Evolutionary conservation across 2,113 vertebrate species (phyloP).

Genomic region (Herpetotheres cachinnans): DNA sequence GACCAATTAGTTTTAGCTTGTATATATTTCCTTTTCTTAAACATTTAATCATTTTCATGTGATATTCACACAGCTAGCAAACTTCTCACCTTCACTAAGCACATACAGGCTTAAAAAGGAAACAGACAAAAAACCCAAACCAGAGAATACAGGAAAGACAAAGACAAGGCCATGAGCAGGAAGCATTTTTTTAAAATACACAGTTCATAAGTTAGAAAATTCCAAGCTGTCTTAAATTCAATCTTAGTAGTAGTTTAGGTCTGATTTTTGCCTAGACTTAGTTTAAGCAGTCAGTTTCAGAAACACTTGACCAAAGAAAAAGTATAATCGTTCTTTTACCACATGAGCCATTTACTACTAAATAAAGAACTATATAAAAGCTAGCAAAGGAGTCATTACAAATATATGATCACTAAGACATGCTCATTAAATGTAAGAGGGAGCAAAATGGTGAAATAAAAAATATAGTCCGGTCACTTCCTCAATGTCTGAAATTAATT

Average conservation of each 20-base stretch:
- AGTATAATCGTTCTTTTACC: not conserved
- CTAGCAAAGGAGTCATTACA: not conserved
- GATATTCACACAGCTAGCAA: not conserved
- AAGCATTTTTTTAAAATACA: not conserved
- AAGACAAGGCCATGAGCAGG: not conserved
- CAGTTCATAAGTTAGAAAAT: not conserved
- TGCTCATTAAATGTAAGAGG: not conserved
- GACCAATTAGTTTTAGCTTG: not conserved
- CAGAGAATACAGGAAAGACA: not conserved
- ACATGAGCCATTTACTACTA: not conserved
- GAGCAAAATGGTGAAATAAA: not conserved
- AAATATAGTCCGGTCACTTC: not conserved
- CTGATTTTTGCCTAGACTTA: not conserved
- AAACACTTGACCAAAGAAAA: constrained; percentile 17
- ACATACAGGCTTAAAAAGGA: not conserved
- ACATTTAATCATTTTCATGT: not conserved
- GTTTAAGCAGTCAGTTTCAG: not conserved
- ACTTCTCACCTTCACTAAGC: not conserved
- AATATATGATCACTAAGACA: not conserved
- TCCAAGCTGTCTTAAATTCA: not conserved
- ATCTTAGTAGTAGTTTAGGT: not conserved
- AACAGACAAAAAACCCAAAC: not conserved
- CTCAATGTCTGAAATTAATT: not conserved
- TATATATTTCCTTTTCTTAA: not conserved
- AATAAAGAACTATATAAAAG: not conserved